Evolutionary conservation across 2,888 invertebrate genomes (phyloP), one percentile per base, ranked within the genome.

Genomic region (Rhogogaster chlorosoma): DNA sequence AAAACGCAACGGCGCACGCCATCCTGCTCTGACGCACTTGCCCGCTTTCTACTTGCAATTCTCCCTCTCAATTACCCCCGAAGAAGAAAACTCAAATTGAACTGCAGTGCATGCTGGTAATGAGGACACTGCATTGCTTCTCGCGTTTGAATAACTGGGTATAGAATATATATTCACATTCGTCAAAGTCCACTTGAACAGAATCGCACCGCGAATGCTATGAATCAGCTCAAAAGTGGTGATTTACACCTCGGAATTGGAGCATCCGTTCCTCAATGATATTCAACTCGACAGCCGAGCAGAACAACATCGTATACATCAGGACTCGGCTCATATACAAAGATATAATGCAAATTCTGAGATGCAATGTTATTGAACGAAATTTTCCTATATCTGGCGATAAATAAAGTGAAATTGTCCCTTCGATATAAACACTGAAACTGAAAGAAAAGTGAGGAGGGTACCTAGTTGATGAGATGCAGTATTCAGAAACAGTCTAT

Each of bases 1-100:
- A 67, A 83, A 83, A 83, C 67, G 6, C 49, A 42, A 45, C 83
- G 32, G 64, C 18, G 83, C 83, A 32, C 67, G 67, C 83, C 29
- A 83, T 64, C 38, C 61, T 42, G 45, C 83, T 67, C 67, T 83
- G 83, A 83, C 67, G 83, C 83, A 70, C 49, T 67, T 83, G n/a
- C 49, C 2, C 67, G 45, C 83, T 83, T 83, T 83, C 83, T 83
- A 83, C 67, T 83, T n/a, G 49, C 70, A n/a, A 70, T 45, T 67
- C 45, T 67, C 64, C 83, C 70, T 67, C 67, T 83, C 67, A n/a
- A 67, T 67, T 64, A 38, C 42, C n/a, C 38, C 9, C 9, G 1
- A 15, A 1, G 0, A 32, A 67, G 67, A 32, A 67, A 67, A 67
- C 32, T 67, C 32, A 67, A 67, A 32, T 32, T 32, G 29, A 32